phyloP scores from a whole-genome alignment of 30 jellyfish, hydroid and myxozoan genomes.

The Pelagia noctiluca region DNA sequence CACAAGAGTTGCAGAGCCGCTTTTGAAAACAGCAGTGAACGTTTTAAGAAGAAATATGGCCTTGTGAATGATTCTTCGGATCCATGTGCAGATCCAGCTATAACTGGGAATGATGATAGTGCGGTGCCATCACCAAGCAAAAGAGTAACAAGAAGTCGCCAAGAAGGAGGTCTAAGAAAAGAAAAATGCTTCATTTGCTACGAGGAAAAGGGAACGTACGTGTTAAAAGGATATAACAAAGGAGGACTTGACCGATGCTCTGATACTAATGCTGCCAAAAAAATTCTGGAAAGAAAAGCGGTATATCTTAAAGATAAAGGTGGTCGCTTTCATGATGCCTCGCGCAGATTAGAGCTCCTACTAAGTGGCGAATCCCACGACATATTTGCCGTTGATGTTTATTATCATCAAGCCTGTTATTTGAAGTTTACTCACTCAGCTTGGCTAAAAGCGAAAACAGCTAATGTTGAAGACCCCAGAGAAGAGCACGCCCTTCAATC shows the following conservation, averaged over 20 bases:
- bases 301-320: not conserved
- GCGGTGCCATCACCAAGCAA: not conserved
- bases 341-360: not conserved
- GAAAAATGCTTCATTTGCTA: not conserved
- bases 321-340: not conserved
- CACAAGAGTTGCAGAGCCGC: not conserved
- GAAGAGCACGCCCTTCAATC: constrained; percentile 17
- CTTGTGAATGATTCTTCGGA: not conserved
- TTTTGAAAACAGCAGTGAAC: not conserved
- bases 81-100: not conserved
- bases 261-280: not conserved
- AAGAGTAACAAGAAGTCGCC: not conserved
- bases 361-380: constrained; percentile 2
- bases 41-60: not conserved
- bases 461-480: not conserved
- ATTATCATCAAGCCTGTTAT: constrained; percentile 35
- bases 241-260: not conserved
- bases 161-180: not conserved
- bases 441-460: not conserved
- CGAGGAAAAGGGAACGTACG: not conserved
- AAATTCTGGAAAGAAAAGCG: not conserved
- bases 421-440: constrained; percentile 1
- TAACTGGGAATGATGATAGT: not conserved
- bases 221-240: too few species aligned
- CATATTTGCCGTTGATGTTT: constrained; percentile 37